Base-by-base conservation (phyloP, 2,113 vertebrate genomes). In the Lanius ludovicianus region DNA sequence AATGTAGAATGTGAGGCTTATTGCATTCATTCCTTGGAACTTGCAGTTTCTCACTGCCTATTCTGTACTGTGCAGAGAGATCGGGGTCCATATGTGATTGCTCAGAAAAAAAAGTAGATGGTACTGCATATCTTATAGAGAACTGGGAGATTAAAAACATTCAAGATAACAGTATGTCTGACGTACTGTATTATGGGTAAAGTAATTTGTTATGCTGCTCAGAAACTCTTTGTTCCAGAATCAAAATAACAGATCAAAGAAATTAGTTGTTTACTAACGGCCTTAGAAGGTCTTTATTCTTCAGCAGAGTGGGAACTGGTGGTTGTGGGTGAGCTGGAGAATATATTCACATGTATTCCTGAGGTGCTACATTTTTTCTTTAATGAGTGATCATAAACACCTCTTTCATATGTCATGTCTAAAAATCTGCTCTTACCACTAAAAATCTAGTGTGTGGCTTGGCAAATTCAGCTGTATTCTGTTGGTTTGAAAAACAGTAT, bases 161-260 rank as follows among this genome's bases (percentile, higher is more conserved):
- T 90, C 46, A 67, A 44, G 50, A 49, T n/a, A 90, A 42, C 42
- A 63, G 19, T 57, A 69, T 80, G 59, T 86, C 46, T 95, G 56
- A 76, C 46, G 77, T 83, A 50, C 59, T 74, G 22, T 59, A 71
- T 84, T 89, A 63, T 27, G 60, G 15, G 47, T 74, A 68, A 93
- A 84, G 11, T 92, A 16, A 84, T 91, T 87, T 88, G 50, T 67
- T 93, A 67, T 87, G 73, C 86, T 78, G 44, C 71, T 89, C 24
- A 81, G 85, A 88, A 95, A 52, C 64, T 86, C 88, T 96, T 93
- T 94, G 86, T 95, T 93, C 86, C 44, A 52, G 47, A 93, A 78
- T 86, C 76, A 96, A 95, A 96, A 93, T 64, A 93, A 90, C 22
- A n/a, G 76, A 93, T 96, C 95, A 96, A 95, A 95, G 89, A 37